phyloP scores from a whole-genome alignment of 2,113 vertebrate species.

The Chinchilla lanigera region DNA sequence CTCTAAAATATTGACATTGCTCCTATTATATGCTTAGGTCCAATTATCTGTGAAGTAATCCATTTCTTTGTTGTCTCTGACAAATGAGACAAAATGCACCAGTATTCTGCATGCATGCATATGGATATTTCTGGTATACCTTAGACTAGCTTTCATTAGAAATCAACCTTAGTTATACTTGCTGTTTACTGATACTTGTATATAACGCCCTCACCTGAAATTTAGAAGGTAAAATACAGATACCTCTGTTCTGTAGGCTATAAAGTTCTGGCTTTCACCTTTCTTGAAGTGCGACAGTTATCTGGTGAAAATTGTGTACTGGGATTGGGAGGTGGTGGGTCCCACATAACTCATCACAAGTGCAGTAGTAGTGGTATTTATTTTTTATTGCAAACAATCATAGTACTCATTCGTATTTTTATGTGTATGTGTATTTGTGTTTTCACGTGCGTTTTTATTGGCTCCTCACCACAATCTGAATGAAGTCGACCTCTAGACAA shows the following conservation, averaged over 20 bases:
- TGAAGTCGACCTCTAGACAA: background rate
- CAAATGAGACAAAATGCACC: background rate
- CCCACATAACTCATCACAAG: background rate
- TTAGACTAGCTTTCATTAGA: conserved; percentile 41
- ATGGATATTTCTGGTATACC: background rate
- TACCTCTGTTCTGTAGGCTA: background rate
- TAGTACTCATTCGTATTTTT: background rate
- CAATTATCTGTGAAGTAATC: background rate
- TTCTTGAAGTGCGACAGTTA: background rate
- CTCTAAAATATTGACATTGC: background rate
- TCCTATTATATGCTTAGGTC: background rate
- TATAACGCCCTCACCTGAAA: conserved; percentile 2
- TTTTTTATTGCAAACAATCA: background rate
- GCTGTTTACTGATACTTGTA: background rate
- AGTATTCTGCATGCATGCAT: background rate
- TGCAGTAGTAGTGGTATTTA: background rate
- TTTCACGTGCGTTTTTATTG: background rate
- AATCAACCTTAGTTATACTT: conserved; percentile 17
- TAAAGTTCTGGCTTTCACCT: background rate
- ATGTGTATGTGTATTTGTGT: background rate
- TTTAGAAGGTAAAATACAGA: background rate
- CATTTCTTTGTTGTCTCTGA: conserved; percentile 12
- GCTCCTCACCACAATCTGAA: background rate
- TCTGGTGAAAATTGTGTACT: background rate
- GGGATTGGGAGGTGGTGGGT: background rate